Base-by-base conservation (phyloP, 2,113 vertebrate genomes). In the Cololabis saira region DNA sequence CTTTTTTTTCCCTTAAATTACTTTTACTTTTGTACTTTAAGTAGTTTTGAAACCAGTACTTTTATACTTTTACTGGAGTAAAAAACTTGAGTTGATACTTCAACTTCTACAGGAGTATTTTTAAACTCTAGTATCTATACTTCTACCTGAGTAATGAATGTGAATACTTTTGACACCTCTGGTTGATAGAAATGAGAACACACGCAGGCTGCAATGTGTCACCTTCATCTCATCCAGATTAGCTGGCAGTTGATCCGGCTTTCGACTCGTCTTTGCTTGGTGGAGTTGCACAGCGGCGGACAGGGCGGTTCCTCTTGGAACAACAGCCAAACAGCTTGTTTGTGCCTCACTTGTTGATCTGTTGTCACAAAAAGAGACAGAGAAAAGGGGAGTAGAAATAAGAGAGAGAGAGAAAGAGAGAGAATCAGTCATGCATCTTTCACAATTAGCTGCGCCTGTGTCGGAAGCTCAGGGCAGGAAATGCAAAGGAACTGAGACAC, bases 211-310 rank as follows among this genome's bases (percentile, higher is more conserved):
- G 65, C 16, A 68, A 17, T 30, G 18, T 19, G 50, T 92, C 90
- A 98, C 98, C 97, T 99, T 99, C 92, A 98, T 90, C 66, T 99
- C 98, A 11, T 99, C 98, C 93, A 99, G 52, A 80, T 96, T 98
- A 16, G 94, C 78, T 12, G 97, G 97, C 1, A 99, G 92, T 1
- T 92, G 93, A 60, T 95, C 95, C 0, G 91, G 93, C 64, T 94
- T 98, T 80, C 91, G 92, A 76, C 56, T 91, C 0, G 90, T 77
- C 44, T 76, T 64, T 67, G 51, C 80, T 37, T 75, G 87, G 14
- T 81, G 94, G 54, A 91, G 93, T 67, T 79, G 81, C 40, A 54
- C 45, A 1, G 93, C 80, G 60, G 70, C 88, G 72, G 95, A 86
- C 3, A 83, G 76, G 54, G 71, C 73, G 64, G 67, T 95, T 85